phyloP scores from a whole-genome alignment of 2,888 invertebrate genomes.

The Drosophila fungiperda region DNA sequence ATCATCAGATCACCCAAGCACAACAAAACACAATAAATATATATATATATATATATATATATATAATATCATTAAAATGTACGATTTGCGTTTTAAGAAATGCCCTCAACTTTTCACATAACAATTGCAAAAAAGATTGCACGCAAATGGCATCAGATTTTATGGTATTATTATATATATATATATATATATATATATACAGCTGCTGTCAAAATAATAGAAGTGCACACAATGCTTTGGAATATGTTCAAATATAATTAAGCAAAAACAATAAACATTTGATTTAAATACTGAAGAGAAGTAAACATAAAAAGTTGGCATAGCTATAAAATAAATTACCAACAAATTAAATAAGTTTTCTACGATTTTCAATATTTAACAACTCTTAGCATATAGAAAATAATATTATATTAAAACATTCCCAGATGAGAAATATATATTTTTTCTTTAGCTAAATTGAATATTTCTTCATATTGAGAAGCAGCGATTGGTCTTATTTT shows the following conservation, averaged over 20 bases:
- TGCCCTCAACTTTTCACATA: not conserved
- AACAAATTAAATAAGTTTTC: not conserved
- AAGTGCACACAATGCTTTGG: not conserved
- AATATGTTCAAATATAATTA: not conserved
- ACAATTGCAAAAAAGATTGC: not conserved
- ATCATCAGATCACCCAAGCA: slow-evolving; percentile 46
- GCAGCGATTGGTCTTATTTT: not conserved
- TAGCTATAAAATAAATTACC: not conserved
- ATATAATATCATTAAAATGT: not conserved
- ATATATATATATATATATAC: not conserved
- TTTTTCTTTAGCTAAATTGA: not conserved
- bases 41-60: slow-evolving; percentile 5
- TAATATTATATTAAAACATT: not conserved
- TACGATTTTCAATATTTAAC: not conserved
- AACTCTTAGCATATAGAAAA: no score
- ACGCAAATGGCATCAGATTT: not conserved
- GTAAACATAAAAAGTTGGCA: not conserved
- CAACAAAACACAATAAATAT: not conserved
- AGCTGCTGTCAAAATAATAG: not conserved
- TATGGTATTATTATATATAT: not conserved
- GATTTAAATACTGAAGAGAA: not conserved
- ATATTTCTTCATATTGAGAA: not conserved
- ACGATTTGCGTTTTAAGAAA: not conserved
- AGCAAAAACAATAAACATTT: not conserved
- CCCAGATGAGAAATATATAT: not conserved